Evolutionary conservation across 2,797 vertebrate genomes (phyloP).

Genomic region (Lagorchestes hirsutus): DNA sequence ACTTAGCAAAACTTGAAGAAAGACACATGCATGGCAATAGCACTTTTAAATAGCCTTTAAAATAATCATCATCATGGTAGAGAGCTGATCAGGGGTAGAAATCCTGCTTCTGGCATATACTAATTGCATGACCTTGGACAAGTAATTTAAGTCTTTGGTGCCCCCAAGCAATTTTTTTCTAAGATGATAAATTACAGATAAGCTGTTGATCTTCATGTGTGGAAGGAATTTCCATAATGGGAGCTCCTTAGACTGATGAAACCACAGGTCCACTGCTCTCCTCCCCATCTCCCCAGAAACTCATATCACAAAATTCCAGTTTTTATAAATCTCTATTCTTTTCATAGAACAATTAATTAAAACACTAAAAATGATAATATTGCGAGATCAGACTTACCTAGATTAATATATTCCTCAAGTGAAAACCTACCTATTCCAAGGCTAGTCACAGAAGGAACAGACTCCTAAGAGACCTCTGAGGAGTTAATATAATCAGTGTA

Average conservation of each 20-base stretch:
- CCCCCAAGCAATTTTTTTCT: background rate
- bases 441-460: constrained; percentile 6
- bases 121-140: background rate
- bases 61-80: background rate
- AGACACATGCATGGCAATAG: background rate
- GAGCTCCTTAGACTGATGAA: background rate
- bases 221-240: background rate
- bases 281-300: background rate
- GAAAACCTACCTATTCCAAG: constrained; percentile 39
- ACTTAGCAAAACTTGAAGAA: constrained; percentile 36
- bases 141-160: background rate
- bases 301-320: constrained; percentile 43
- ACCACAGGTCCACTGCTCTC: background rate
- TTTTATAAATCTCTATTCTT: constrained; percentile 54
- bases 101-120: background rate
- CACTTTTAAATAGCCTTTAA: background rate
- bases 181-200: background rate
- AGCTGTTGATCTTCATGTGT: background rate
- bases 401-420: constrained; percentile 35
- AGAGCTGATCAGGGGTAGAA: background rate
- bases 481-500: constrained; percentile 8
- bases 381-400: constrained; percentile 20
- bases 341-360: constrained; percentile 51
- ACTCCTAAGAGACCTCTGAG: constrained; percentile 32
- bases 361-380: constrained; percentile 47